These are phyloP conservation scores for Merluccius polli DNA, from an alignment of 2,797 vertebrate genomes.

Conservation along the genomic window DNA sequence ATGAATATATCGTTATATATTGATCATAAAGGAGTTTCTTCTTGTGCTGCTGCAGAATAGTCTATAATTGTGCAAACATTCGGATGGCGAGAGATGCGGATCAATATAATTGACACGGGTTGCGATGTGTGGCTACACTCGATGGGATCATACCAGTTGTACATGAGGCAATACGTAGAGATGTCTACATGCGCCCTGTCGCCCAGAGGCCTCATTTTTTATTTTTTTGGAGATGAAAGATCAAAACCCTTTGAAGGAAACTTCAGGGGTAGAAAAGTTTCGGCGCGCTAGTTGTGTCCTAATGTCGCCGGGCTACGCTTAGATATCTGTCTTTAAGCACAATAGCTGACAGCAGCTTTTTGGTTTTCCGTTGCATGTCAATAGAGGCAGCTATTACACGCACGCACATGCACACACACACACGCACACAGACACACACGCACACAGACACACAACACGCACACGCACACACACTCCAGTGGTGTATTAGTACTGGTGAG, in stretches of 20 bases:
- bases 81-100: no score
- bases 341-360: constrained; percentile 51
- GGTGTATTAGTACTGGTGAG: no score
- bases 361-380: constrained; percentile 56
- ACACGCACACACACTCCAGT: no score
- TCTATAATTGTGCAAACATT: background rate
- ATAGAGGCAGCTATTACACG: constrained; percentile 33
- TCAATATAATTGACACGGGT: no score
- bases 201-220: no score
- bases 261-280: no score
- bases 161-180: no score
- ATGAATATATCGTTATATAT: constrained; percentile 63
- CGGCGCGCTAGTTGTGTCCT: constrained; percentile 10
- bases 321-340: constrained; percentile 44
- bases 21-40: constrained; percentile 46
- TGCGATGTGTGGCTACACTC: background rate
- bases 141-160: background rate
- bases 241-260: no score
- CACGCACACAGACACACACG: background rate
- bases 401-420: constrained; percentile 3
- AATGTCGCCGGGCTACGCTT: constrained; percentile 47
- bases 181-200: no score
- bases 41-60: constrained; percentile 41
- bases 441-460: no score
- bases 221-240: no score